Base-by-base conservation (phyloP, 2,888 invertebrate species). In the Galerucella nymphaeae region DNA sequence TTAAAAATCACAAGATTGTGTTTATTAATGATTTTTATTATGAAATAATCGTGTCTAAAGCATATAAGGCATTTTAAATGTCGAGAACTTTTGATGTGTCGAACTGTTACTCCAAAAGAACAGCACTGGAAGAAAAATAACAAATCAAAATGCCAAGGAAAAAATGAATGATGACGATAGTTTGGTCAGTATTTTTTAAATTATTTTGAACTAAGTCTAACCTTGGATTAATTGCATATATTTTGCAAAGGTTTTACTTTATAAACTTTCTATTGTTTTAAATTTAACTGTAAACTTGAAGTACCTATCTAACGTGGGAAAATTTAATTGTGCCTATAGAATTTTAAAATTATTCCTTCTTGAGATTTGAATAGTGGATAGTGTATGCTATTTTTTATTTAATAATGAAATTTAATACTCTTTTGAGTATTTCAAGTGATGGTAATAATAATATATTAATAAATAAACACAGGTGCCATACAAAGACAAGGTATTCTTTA, bases 91-190 rank as follows among this genome's bases (percentile, higher is more conserved):
- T 66, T 62, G 63, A 50, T 70, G 67, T 67, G 59, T 70, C 57
- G 70, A 48, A 67, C 67, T 59, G 70, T 66, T 67, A 45, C 67
- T 50, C 16, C 38, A 48, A 48, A 58, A 42, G 38, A 63, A 38
- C 57, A 62, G 61, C 23, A 50, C 58, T 20, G 67, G 71, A 71
- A 66, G 77, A 70, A 70, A 70, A 72, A 74, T 76, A 77, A 71
- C 66, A 72, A 55, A 75, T 78, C 85, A 90, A 88, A 89, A 91
- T 91, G 91, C 88, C 90, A 88, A 90, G 89, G 88, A 90, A 91
- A 91, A 90, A 90, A 91, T 91, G 91, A 91, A 89, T 89, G 91
- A 91, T 91, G 91, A 90, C 84, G 91, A 91, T 89, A 91, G 91
- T 89, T 91, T 91, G 91, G 91, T 91, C 86, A 87, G 87, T 87